These are phyloP conservation scores for Drosophila hamatofila DNA, from an alignment of 2,888 invertebrate species.

Conservation along the genomic window DNA sequence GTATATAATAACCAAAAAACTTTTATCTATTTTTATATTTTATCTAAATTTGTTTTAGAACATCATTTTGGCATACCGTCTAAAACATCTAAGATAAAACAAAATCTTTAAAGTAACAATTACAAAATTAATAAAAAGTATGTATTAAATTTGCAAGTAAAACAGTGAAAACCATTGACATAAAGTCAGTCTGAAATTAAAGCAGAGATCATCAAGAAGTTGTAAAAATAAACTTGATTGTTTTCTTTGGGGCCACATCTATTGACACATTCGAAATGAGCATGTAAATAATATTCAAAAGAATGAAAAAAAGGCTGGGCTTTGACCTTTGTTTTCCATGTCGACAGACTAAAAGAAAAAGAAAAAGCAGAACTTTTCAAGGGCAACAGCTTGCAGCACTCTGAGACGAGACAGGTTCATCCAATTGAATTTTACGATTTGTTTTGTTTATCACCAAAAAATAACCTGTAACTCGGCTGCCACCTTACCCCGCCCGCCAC, in stretches of 20 bases:
- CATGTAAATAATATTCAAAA: constrained; percentile 5
- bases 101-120: no score
- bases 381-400: constrained; percentile 6
- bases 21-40: no score
- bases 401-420: not conserved
- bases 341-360: not conserved
- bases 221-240: not conserved
- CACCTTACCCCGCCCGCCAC: not conserved
- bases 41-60: no score
- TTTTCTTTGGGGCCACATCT: not conserved
- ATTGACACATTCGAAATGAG: not conserved
- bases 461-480: not conserved
- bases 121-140: no score
- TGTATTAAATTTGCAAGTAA: no score
- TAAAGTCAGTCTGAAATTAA: not conserved
- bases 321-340: not conserved
- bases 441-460: not conserved
- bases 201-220: not conserved
- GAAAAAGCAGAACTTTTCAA: not conserved
- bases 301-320: not conserved
- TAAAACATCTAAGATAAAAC: no score
- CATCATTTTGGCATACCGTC: no score
- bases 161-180: no score
- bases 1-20: no score
- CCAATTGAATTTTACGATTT: constrained; percentile 8